A percentile compares a stretch with the other conserved stretches of the same genome.
phyloP scores from a whole-genome alignment of 2,888 invertebrate species.

The Drymonia ruficornis region DNA sequence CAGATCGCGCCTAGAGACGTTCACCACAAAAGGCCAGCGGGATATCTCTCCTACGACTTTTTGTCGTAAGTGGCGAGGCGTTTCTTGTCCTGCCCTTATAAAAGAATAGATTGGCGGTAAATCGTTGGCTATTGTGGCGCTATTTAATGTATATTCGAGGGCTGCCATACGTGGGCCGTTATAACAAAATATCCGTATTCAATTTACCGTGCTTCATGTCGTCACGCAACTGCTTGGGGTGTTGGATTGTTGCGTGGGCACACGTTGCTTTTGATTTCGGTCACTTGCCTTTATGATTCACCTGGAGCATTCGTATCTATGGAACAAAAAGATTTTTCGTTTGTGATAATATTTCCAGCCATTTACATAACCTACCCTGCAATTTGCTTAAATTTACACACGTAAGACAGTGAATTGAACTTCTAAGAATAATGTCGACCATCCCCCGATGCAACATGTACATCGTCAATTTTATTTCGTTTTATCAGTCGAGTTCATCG shows the following conservation, averaged over 20 bases:
- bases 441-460: slow-evolving; percentile 46
- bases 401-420: slow-evolving; percentile 10
- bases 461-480: slow-evolving; percentile 49
- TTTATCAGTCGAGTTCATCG: slow-evolving; percentile 64
- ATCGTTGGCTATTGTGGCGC: slow-evolving; percentile 78
- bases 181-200: slow-evolving; percentile 64
- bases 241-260: slow-evolving; percentile 64
- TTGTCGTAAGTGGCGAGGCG: slow-evolving; percentile 81
- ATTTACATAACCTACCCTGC: not conserved
- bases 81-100: slow-evolving; percentile 72
- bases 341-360: not conserved
- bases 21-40: slow-evolving; percentile 78
- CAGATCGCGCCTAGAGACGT: slow-evolving; percentile 70
- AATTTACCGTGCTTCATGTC: slow-evolving; percentile 72
- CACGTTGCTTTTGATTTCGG: slow-evolving; percentile 65
- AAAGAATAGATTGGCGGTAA: slow-evolving; percentile 83
- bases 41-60: slow-evolving; percentile 77
- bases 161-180: slow-evolving; percentile 63
- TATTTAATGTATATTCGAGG: slow-evolving; percentile 77
- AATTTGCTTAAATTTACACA: not conserved
- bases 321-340: not conserved
- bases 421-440: slow-evolving; percentile 47
- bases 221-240: slow-evolving; percentile 73
- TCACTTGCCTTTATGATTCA: slow-evolving; percentile 66
- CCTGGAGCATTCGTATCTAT: slow-evolving; percentile 40